Evolutionary conservation across 2,797 vertebrate genomes (phyloP).

Genomic region (Anguilla pacifica): DNA sequence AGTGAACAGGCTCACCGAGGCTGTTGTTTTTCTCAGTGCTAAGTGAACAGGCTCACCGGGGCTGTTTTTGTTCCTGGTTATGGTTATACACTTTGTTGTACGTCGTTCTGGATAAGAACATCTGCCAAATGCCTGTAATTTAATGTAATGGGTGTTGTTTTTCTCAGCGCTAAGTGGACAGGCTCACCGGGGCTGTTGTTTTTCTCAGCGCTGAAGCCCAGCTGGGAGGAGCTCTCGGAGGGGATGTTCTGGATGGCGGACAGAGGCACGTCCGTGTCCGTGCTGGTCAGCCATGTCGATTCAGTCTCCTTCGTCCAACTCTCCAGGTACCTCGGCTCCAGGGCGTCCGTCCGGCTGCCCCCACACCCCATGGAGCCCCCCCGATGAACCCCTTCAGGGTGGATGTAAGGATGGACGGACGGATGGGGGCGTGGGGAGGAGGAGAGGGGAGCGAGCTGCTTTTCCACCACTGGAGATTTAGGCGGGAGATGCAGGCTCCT

Average conservation of each 20-base stretch:
- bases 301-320: constrained; percentile 83
- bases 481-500: too few species aligned
- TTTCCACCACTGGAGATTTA: too few species aligned
- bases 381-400: background rate
- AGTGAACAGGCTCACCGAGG: too few species aligned
- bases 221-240: constrained; percentile 69
- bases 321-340: constrained; percentile 79
- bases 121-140: background rate
- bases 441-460: background rate
- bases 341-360: constrained; percentile 77
- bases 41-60: too few species aligned
- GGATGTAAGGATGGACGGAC: too few species aligned
- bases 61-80: too few species aligned
- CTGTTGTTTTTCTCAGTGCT: constrained; percentile 28
- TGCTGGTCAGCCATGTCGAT: constrained; percentile 79
- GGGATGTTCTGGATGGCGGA: constrained; percentile 79
- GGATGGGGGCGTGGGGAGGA: background rate
- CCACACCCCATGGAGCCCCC: constrained; percentile 74
- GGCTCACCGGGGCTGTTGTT: constrained; percentile 48
- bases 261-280: constrained; percentile 76
- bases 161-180: too few species aligned
- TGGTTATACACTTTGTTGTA: too few species aligned
- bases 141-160: background rate
- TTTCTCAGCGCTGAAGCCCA: constrained; percentile 67
- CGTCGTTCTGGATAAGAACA: too few species aligned